Evolutionary conservation across 1,140 invertebrate genomes (phyloP).

Genomic region (Hyposmocoma kahamanoa): DNA sequence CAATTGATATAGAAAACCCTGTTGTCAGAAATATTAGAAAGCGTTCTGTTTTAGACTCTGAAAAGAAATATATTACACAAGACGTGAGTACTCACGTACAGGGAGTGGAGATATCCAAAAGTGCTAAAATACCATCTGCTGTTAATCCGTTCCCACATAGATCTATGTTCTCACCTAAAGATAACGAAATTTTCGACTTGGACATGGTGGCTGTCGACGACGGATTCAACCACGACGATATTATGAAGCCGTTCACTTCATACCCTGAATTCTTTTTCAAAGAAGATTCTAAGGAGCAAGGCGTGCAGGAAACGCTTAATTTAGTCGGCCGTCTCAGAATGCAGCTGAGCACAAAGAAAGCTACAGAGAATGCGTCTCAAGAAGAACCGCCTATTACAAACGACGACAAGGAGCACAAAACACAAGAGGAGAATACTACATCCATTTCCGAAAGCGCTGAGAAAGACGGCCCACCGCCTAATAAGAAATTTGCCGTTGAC

Average conservation of each 20-base stretch:
- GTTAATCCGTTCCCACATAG: conserved; percentile 69
- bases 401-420: conserved; percentile 29
- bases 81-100: conserved; percentile 59
- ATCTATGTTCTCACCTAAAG: conserved; percentile 83
- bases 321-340: conserved; percentile 85
- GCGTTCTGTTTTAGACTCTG: conserved; percentile 43
- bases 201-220: conserved; percentile 79
- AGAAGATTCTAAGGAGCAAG: conserved; percentile 81
- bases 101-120: conserved; percentile 61
- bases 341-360: conserved; percentile 60
- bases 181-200: conserved; percentile 80
- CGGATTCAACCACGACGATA: conserved; percentile 79
- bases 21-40: conserved; percentile 40
- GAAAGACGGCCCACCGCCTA: not conserved
- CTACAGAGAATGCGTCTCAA: conserved; percentile 32
- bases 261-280: conserved; percentile 81
- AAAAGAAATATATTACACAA: conserved; percentile 69
- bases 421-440: conserved; percentile 15
- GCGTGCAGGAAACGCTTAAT: conserved; percentile 84
- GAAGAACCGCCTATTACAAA: conserved; percentile 28
- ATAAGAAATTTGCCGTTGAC: no score
- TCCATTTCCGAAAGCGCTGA: conserved; percentile 4
- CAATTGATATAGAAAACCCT: conserved; percentile 49
- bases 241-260: conserved; percentile 77
- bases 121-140: conserved; percentile 57